Percentiles rank a stretch among this genome's conserved stretches.
phyloP scores from a whole-genome alignment of 2,888 invertebrate genomes.

The Drosophila basisetae region DNA sequence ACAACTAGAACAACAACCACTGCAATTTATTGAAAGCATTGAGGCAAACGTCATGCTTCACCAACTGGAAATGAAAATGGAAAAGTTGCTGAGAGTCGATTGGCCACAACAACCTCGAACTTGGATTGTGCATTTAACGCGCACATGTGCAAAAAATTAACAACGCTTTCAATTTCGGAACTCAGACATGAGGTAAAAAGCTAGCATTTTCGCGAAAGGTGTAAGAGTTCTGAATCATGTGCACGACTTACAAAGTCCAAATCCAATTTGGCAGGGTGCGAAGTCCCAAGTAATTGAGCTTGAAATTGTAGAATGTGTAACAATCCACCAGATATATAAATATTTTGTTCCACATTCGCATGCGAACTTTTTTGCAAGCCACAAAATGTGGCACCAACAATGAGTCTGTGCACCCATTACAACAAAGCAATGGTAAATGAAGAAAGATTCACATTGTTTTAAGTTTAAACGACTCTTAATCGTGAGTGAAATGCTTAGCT shows the following conservation, averaged over 20 bases:
- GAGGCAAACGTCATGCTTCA: constrained; percentile 48
- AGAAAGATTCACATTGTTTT: neutral
- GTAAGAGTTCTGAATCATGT: constrained; percentile 21
- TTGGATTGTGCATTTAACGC: constrained; percentile 37
- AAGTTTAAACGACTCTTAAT: neutral
- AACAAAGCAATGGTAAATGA: neutral
- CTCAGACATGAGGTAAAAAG: constrained; percentile 25
- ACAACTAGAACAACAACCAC: constrained; percentile 2
- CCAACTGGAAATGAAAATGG: constrained; percentile 31
- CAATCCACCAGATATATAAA: constrained; percentile 12
- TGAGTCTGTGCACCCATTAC: neutral
- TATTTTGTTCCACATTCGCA: constrained; percentile 32
- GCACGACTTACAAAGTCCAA: constrained; percentile 42
- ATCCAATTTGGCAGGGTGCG: constrained; percentile 23
- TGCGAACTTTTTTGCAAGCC: constrained; percentile 14
- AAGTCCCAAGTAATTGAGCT: constrained; percentile 54
- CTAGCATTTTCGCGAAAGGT: neutral
- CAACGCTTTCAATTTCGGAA: constrained; percentile 8
- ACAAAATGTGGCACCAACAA: neutral
- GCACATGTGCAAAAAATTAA: neutral
- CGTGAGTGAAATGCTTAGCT: neutral
- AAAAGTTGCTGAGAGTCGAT: constrained; percentile 23
- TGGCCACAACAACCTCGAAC: constrained; percentile 33
- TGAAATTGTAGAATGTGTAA: constrained; percentile 26
- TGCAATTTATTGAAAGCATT: constrained; percentile 38